phyloP scores from a whole-genome alignment of 2,113 vertebrate genomes.

The Cyphomyrus plagiostoma region DNA sequence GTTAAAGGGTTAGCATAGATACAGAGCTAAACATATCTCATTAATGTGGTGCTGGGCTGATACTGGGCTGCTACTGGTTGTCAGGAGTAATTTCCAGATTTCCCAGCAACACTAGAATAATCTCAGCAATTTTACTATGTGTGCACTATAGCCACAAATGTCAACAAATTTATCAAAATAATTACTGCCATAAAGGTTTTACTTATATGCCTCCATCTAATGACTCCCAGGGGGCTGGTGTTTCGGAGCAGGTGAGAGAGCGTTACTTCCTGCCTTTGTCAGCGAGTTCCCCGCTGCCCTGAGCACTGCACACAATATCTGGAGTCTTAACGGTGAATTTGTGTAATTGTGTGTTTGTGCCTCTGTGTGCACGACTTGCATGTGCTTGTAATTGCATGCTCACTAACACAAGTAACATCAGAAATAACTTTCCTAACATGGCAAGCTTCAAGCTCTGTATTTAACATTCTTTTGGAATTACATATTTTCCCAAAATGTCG shows the following conservation, averaged over 20 bases:
- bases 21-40: background rate
- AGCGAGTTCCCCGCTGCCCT: background rate
- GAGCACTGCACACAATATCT: background rate
- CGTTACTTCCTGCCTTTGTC: background rate
- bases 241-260: background rate
- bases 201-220: background rate
- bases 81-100: background rate
- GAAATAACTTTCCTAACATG: background rate
- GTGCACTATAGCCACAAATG: constrained; percentile 33
- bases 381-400: background rate
- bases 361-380: background rate
- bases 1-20: background rate
- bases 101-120: constrained; percentile 36
- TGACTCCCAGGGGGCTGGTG: background rate
- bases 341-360: background rate
- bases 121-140: constrained; percentile 11
- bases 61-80: background rate
- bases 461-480: background rate
- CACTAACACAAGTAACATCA: background rate
- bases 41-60: background rate
- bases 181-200: background rate
- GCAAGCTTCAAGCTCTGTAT: background rate
- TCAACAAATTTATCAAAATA: constrained; percentile 22
- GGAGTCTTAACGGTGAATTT: background rate
- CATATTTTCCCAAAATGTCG: background rate